Conservation (phyloP, 2,888 invertebrate genomes). For the Tetragonisca angustula region DNA sequence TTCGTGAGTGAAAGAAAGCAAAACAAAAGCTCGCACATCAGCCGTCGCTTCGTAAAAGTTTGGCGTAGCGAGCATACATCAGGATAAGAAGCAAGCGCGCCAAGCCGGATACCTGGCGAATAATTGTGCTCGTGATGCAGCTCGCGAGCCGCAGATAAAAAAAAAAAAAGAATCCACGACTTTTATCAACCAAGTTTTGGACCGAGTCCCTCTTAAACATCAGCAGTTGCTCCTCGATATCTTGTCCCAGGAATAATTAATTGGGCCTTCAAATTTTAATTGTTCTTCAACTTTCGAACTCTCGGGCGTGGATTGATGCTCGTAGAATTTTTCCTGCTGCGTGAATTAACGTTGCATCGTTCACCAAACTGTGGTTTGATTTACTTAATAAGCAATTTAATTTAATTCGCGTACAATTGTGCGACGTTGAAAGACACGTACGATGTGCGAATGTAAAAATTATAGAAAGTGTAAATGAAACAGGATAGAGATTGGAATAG, state of each 20-base stretch:
- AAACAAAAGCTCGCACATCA: conserved; percentile 12
- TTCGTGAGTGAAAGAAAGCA: not conserved
- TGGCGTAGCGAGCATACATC: conserved; percentile 59
- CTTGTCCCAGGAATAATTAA: not conserved
- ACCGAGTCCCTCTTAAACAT: conserved; percentile 11
- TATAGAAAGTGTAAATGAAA: no score
- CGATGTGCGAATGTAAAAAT: no score
- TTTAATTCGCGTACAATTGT: no score
- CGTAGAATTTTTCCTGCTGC: not conserved
- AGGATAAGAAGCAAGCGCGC: conserved; percentile 44
- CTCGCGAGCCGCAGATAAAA: conserved; percentile 58
- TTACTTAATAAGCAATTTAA: no score
- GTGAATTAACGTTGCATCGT: not conserved
- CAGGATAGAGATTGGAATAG: no score
- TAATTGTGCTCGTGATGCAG: conserved; percentile 65
- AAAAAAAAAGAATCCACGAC: conserved; percentile 57
- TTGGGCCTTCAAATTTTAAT: not conserved
- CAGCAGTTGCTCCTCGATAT: not conserved
- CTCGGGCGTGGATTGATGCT: not conserved
- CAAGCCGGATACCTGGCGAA: conserved; percentile 47
- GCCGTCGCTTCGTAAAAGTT: conserved; percentile 53
- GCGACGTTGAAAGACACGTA: no score
- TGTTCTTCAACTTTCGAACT: no score
- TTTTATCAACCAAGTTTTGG: conserved; percentile 63
- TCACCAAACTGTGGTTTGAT: not conserved